Conservation (phyloP, 53 echinoderm and acorn worm species). For the Pentamera pediparva region DNA sequence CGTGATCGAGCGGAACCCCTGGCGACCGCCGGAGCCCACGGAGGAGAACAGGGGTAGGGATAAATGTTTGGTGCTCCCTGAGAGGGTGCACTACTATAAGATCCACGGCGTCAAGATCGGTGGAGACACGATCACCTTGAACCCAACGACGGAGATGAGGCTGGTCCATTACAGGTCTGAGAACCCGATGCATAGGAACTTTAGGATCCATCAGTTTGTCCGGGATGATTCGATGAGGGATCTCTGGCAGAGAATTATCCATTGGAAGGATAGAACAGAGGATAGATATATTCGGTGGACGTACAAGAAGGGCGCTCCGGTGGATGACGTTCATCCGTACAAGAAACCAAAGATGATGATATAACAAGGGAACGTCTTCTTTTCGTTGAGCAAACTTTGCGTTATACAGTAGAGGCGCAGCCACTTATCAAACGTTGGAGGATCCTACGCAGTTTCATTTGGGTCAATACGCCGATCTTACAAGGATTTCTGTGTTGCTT, state of each 20-base stretch:
- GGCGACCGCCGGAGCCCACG: constrained; percentile 61
- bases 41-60: constrained; percentile 76
- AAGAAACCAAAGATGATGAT: not conserved
- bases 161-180: constrained; percentile 81
- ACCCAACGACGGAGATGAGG: constrained; percentile 68
- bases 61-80: constrained; percentile 74
- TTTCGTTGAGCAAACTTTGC: too few species aligned
- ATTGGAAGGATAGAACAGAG: constrained; percentile 35
- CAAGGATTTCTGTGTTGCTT: too few species aligned
- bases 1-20: constrained; percentile 74
- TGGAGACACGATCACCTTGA: constrained; percentile 62
- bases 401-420: too few species aligned
- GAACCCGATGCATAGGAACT: constrained; percentile 71
- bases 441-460: too few species aligned
- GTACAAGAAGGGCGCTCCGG: constrained; percentile 20
- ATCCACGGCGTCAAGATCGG: constrained; percentile 90
- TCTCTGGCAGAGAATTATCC: constrained; percentile 48
- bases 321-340: constrained; percentile 27
- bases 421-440: too few species aligned
- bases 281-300: constrained; percentile 15
- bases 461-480: too few species aligned
- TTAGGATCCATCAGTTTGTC: constrained; percentile 53
- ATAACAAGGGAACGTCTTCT: too few species aligned
- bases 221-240: constrained; percentile 71
- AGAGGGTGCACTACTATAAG: constrained; percentile 81